phyloP scores from a whole-genome alignment of 2,797 vertebrate species.

The Periophthalmus magnuspinnatus region DNA sequence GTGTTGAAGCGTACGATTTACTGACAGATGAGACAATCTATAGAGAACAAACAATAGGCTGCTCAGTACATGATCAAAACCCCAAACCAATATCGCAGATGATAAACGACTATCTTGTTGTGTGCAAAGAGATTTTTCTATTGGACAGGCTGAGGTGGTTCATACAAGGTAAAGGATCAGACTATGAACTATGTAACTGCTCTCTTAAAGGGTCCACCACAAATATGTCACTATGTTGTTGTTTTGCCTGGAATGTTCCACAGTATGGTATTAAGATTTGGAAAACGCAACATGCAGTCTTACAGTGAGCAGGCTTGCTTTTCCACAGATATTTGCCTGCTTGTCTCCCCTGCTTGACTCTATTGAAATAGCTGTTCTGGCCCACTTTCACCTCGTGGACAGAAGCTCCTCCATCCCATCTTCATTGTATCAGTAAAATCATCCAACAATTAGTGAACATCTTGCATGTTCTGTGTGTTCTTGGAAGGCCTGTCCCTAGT shows the following conservation, averaged over 20 bases:
- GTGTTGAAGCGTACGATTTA: slow-evolving; percentile 3
- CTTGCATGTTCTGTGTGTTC: neutral
- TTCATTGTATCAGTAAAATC: neutral
- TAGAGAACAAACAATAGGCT: neutral
- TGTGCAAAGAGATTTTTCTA: neutral
- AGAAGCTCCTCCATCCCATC: neutral
- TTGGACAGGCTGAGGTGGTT: neutral
- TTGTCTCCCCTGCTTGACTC: no score
- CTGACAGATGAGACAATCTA: slow-evolving; percentile 5
- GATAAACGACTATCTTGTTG: neutral
- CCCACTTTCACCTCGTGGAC: no score
- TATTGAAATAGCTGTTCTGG: no score
- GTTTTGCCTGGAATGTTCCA: neutral
- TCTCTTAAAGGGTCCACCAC: neutral
- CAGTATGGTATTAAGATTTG: neutral
- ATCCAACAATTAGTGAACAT: neutral
- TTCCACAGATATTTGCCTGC: neutral
- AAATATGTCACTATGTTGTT: neutral
- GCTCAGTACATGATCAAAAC: neutral
- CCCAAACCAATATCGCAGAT: neutral
- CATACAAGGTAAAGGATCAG: neutral
- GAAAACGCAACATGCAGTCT: no score
- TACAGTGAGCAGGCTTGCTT: neutral
- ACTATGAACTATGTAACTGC: neutral
- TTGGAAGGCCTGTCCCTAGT: neutral